These are phyloP conservation scores for Prinia subflava DNA, from an alignment of 2,113 vertebrate species.

Conservation along the genomic window DNA sequence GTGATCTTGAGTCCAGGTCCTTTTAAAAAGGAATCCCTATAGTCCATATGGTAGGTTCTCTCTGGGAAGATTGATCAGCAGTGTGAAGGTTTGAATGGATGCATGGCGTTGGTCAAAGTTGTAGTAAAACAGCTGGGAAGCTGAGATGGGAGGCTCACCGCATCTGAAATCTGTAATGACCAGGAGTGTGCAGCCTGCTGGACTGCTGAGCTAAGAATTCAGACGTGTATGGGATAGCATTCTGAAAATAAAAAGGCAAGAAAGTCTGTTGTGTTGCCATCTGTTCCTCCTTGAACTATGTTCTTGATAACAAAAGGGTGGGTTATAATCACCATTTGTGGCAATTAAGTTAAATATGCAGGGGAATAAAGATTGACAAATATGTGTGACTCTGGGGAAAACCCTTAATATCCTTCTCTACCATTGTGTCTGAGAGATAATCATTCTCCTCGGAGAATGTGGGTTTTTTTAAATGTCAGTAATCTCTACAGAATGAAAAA, in stretches of 20 bases:
- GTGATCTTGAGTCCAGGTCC: background rate
- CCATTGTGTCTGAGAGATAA: background rate
- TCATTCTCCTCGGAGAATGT: background rate
- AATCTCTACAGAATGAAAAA: background rate
- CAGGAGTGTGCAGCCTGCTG: background rate
- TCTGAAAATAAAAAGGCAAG: slow-evolving; percentile 5
- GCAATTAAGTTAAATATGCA: slow-evolving; percentile 31
- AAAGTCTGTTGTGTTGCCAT: background rate
- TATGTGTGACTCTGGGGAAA: slow-evolving; percentile 8
- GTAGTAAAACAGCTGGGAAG: background rate
- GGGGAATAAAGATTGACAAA: slow-evolving; percentile 28
- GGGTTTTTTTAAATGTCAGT: background rate
- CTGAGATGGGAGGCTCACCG: background rate
- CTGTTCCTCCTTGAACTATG: slow-evolving; percentile 5
- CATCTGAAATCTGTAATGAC: background rate
- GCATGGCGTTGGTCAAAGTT: background rate
- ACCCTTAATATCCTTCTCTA: slow-evolving; percentile 9
- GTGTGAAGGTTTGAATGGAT: background rate
- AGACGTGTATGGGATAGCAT: background rate
- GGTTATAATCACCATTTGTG: slow-evolving; percentile 1
- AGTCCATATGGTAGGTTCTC: background rate
- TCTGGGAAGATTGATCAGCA: background rate
- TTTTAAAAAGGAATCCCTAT: background rate
- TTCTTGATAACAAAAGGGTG: background rate
- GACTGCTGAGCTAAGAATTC: background rate